These are phyloP conservation scores for Paracentrotus lividus DNA, from an alignment of 53 echinoderm and acorn worm genomes.

Conservation along the genomic window DNA sequence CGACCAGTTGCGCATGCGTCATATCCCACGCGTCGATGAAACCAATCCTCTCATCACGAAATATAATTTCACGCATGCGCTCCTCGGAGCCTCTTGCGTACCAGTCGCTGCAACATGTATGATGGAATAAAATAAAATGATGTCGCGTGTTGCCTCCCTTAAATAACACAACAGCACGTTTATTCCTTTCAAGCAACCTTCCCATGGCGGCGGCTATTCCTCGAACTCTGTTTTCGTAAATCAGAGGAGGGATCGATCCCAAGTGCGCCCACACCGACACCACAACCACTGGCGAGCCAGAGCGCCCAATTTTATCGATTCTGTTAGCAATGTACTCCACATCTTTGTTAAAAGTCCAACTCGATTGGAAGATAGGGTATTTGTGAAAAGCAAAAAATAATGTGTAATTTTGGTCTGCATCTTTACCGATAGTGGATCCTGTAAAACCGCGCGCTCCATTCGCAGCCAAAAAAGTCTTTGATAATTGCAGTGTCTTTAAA, in stretches of 20 bases:
- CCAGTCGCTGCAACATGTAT: conserved; percentile 54
- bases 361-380: background rate
- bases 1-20: background rate
- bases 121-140: background rate
- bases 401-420: background rate
- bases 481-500: background rate
- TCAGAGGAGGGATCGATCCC: background rate
- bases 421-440: background rate
- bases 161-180: conserved; percentile 5
- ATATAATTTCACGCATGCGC: background rate
- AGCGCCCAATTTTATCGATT: background rate
- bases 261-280: conserved; percentile 56
- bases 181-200: conserved; percentile 7
- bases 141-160: conserved; percentile 54
- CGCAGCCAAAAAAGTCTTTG: background rate
- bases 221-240: background rate
- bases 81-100: conserved; percentile 37
- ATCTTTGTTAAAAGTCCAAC: conserved; percentile 6
- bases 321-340: conserved; percentile 14
- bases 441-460: background rate
- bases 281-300: background rate
- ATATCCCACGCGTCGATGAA: conserved; percentile 61
- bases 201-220: conserved; percentile 3
- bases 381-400: conserved; percentile 24
- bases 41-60: background rate